Conservation (phyloP, 2,888 invertebrate genomes). For the Saturnia pavonia region DNA sequence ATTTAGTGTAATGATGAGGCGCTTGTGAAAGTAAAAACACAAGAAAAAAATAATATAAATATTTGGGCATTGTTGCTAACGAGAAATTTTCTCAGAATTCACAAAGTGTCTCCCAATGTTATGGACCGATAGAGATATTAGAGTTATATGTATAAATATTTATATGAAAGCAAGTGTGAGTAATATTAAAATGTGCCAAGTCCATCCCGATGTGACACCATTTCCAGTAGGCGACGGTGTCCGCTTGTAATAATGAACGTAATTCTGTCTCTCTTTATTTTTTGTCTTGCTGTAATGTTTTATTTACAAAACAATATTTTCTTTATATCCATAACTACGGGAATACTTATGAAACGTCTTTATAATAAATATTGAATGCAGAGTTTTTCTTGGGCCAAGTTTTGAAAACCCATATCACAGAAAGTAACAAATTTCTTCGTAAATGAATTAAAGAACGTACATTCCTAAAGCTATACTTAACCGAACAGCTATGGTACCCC, state of each 20-base stretch:
- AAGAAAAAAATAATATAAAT: background rate
- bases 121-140: background rate
- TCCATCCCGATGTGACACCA: conserved; percentile 37
- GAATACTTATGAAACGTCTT: no score
- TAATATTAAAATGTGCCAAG: conserved; percentile 45
- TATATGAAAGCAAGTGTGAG: conserved; percentile 37
- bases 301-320: background rate
- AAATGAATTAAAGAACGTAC: no score
- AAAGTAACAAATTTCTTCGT: no score
- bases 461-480: no score
- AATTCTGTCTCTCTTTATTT: conserved; percentile 3
- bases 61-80: background rate
- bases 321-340: no score
- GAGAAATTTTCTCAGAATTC: background rate
- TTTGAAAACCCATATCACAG: no score
- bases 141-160: conserved; percentile 25
- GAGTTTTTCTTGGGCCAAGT: no score
- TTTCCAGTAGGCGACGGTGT: conserved; percentile 18
- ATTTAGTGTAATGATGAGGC: background rate
- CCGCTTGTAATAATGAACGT: background rate
- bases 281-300: background rate
- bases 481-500: no score
- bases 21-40: background rate
- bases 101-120: background rate
- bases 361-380: no score